Evolutionary conservation across 2,888 invertebrate species (phyloP), one percentile per base, ranked within the genome.

Genomic region (Palloptera scutellata): DNA sequence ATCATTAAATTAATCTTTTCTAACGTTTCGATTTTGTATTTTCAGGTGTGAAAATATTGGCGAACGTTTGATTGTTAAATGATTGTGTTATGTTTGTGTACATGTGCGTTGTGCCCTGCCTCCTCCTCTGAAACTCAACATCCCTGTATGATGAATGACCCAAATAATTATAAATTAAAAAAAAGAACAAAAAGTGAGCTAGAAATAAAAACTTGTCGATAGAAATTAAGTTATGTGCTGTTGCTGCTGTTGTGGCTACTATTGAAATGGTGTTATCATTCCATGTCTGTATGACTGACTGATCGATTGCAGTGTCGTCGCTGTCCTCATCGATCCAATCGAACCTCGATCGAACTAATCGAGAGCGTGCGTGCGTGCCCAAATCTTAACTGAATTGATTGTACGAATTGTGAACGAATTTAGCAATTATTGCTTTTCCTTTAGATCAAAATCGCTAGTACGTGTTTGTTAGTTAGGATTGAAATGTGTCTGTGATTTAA

Each of bases 401-500:
- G 40, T 10, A 13, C 40, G 20, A 30, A 30, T 57, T 57, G 13
- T 57, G 57, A 43, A 59, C 59, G 59, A 59, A 59, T 59, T 59
- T 59, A 59, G 43, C n/a, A 42, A 42, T 59, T 42, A 41, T 42
- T 59, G 15, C 11, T 59, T 59, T 42, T 41, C 1, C 40, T 40
- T 40, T 57, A 57, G 57, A 30, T 57, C 57, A 10, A 57, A 57
- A 57, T 57, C 57, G 40, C 58, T 59, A 59, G 48, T 30, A 54
- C 13, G 45, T 30, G 58, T 64, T 53, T 68, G 64, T 17, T 65
- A 58, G 58, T 58, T 64, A 64, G 64, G 41, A 58, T 58, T 69
- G 69, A 64, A 69, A 69, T 69, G 69, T 69, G 69, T 66, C 69
- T 69, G 69, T 69, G 69, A 69, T 69, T 66, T 57, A n/a, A 17